These are phyloP conservation scores for Cyclargus thomasi DNA, from an alignment of 1,140 invertebrate genomes.

Conservation along the genomic window DNA sequence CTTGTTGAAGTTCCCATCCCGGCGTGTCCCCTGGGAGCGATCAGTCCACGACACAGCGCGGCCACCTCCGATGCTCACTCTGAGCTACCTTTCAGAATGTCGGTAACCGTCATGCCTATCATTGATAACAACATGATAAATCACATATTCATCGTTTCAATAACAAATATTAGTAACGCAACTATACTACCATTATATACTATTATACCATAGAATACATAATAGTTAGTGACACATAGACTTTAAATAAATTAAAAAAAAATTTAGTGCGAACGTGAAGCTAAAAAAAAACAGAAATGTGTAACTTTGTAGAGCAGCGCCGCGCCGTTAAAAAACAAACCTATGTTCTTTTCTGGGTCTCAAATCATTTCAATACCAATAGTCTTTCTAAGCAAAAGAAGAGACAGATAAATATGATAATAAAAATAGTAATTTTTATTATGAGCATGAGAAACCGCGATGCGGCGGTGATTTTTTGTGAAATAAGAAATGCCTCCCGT, in stretches of 20 bases:
- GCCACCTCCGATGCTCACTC: not conserved
- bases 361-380: no score
- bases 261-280: no score
- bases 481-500: not conserved
- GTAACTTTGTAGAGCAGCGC: no score
- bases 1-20: not conserved
- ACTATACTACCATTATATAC: no score
- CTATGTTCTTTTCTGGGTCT: no score
- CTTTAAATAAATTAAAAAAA: no score
- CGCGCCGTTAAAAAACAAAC: no score
- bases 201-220: no score
- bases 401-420: no score
- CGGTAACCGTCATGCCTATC: not conserved
- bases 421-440: not conserved
- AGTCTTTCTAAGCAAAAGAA: no score
- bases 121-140: not conserved
- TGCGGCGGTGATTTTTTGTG: not conserved
- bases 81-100: not conserved
- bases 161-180: not conserved
- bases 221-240: no score
- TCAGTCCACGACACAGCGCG: not conserved
- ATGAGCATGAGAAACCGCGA: not conserved
- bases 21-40: not conserved
- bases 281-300: no score
- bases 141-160: slow-evolving; percentile 4